These are phyloP conservation scores for Motacilla tschutschensis DNA, from an alignment of 2,113 vertebrate species.

Conservation along the genomic window DNA sequence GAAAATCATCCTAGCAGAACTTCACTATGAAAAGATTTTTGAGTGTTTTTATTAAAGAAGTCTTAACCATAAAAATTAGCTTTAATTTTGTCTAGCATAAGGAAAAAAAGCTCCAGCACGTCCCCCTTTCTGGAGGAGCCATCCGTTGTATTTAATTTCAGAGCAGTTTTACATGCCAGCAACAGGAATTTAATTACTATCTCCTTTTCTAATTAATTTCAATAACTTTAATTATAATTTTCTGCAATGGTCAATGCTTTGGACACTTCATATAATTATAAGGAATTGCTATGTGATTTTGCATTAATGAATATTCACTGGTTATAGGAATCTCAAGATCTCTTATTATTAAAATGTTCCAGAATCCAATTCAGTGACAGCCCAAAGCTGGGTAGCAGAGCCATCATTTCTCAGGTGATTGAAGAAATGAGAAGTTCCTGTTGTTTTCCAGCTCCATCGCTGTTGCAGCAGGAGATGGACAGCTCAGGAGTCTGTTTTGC, in stretches of 20 bases:
- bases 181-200: conserved; percentile 8
- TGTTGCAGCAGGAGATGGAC: background rate
- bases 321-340: background rate
- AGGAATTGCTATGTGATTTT: background rate
- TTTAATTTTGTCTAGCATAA: background rate
- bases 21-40: background rate
- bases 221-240: conserved; percentile 35
- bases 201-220: conserved; percentile 25
- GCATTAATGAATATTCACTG: background rate
- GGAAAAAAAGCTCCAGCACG: background rate
- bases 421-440: background rate
- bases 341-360: conserved; percentile 10
- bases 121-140: background rate
- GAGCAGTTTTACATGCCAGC: background rate
- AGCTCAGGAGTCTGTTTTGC: background rate
- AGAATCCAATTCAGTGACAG: background rate
- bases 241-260: conserved; percentile 1
- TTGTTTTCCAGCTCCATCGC: background rate
- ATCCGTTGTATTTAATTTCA: background rate
- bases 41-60: background rate
- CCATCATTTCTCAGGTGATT: background rate
- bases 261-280: background rate
- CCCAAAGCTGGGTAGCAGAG: background rate
- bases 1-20: background rate
- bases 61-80: background rate